These are phyloP conservation scores for Delphinapterus leucas DNA, from an alignment of 2,113 vertebrate genomes.

Conservation along the genomic window DNA sequence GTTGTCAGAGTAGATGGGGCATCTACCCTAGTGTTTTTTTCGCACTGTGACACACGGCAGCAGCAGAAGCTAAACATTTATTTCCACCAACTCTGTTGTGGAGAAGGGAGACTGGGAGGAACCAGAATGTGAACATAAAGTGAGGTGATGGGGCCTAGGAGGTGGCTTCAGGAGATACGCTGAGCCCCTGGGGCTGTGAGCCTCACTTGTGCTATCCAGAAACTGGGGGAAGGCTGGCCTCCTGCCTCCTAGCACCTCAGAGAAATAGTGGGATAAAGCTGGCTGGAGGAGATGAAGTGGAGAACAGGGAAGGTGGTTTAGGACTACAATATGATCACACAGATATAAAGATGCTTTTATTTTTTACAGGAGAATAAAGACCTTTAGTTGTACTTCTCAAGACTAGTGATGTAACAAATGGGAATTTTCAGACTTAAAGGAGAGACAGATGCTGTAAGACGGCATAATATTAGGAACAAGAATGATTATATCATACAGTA, in stretches of 20 bases:
- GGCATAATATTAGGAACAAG: background rate
- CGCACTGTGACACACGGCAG: background rate
- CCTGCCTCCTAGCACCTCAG: background rate
- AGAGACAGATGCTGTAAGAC: background rate
- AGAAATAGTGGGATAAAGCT: background rate
- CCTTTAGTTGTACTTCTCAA: background rate
- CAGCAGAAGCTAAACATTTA: conserved; percentile 26
- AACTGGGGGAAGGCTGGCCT: background rate
- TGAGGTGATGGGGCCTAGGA: background rate
- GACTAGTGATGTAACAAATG: background rate
- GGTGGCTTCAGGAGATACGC: background rate
- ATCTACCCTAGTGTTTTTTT: conserved; percentile 33
- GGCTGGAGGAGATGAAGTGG: background rate
- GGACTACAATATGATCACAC: background rate
- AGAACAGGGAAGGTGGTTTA: background rate
- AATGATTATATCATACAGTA: background rate
- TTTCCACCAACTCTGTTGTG: background rate
- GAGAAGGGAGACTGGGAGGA: rapidly evolving
- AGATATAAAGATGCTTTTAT: background rate
- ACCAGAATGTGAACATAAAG: background rate
- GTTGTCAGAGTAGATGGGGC: conserved; percentile 22
- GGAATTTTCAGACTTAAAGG: background rate
- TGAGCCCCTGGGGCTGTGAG: background rate
- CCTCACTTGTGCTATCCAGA: background rate
- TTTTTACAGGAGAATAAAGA: background rate